Evolutionary conservation across 2,888 invertebrate genomes (phyloP), one percentile per base, ranked within the genome.

Genomic region (Eueremaeus valkanovi): DNA sequence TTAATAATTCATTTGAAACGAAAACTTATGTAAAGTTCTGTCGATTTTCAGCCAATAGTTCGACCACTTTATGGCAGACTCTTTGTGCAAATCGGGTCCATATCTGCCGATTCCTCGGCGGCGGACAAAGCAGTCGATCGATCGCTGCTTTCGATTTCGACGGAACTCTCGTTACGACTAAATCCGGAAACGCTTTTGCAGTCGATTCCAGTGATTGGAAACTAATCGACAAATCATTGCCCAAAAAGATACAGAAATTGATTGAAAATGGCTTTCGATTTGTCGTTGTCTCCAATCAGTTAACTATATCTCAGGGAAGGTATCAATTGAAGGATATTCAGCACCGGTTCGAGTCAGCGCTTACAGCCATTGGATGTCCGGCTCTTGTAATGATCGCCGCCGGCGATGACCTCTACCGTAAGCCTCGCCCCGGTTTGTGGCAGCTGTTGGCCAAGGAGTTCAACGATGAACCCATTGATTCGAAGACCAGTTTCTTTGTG

Each of bases 81-180:
- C 21, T 21, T 1, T 21, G n/a, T 36, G n/a, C 42, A 42, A 16
- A 24, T 42, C 68, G 42, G 3, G 68, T 68, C 24, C 68, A 68
- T 42, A 68, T 68, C 13, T 68, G 68, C 68, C 42, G 40, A 29
- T 77, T 45, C 51, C 55, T 55, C 8, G 77, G 77, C 31, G 76
- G 76, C 16, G 75, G 75, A 11, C 27, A 77, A 33, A 36, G 66
- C 31, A 49, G 18, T n/a, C 8, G 21, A 31, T 68, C 72, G 18
- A 70, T 78, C 27, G 77, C 77, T 24, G 73, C 73, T 3, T 78
- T 78, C 70, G 78, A 78, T 73, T 75, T 78, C 27, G 78, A 78
- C 51, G 73, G 58, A 1, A 77, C 77, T 49, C 61, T 77, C 13
- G 72, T 76, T 33, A 27, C 13, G 18, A 24, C 75, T 3, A 77